phyloP scores from a whole-genome alignment of 53 echinoderm and acorn worm species.

The Luidia sarsii region DNA sequence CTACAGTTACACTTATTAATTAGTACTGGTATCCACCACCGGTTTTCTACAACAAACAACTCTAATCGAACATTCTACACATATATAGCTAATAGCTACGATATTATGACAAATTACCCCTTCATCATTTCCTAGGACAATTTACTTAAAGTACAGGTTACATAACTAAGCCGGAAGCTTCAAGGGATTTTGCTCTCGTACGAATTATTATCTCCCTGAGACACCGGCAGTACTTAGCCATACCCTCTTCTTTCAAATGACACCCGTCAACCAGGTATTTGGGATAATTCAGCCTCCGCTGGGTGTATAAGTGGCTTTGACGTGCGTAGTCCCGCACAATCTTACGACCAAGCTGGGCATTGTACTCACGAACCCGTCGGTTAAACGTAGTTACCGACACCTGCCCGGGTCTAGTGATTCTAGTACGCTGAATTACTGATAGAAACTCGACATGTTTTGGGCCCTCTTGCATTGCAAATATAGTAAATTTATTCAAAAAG shows the following conservation, averaged over 20 bases:
- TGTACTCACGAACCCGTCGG: not conserved
- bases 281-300: not conserved
- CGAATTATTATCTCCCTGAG: too few species aligned
- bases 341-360: not conserved
- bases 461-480: too few species aligned
- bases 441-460: not conserved
- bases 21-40: too few species aligned
- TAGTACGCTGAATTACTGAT: not conserved
- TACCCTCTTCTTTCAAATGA: slow-evolving; percentile 9
- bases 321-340: not conserved
- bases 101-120: too few species aligned
- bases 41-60: too few species aligned
- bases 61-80: too few species aligned
- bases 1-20: too few species aligned
- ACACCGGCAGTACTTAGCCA: not conserved
- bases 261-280: slow-evolving; percentile 6
- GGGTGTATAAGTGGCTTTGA: not conserved
- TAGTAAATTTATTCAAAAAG: slow-evolving; percentile 1
- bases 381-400: not conserved
- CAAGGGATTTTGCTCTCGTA: too few species aligned
- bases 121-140: too few species aligned
- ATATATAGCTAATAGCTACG: too few species aligned
- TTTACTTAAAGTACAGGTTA: too few species aligned
- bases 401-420: not conserved
- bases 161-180: too few species aligned